A percentile compares a stretch with the other conserved stretches of the same genome.
phyloP scores from a whole-genome alignment of 1,140 invertebrate species.

The Lethocerus indicus region DNA sequence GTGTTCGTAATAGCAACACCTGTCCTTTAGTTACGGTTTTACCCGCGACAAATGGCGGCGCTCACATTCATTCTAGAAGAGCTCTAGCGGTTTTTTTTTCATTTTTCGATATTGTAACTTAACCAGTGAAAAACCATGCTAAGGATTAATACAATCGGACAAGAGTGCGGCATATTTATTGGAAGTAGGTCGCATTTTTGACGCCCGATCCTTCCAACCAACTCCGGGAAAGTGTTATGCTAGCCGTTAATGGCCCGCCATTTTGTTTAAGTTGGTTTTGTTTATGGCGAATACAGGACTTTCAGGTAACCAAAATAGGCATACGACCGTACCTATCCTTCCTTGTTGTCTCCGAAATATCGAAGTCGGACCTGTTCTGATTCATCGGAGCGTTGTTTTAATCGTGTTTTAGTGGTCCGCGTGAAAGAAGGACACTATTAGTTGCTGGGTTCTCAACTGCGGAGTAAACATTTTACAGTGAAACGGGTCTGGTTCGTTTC shows the following conservation, averaged over 20 bases:
- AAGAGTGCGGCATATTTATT: neutral
- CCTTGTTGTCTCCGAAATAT: too few relatives aligned
- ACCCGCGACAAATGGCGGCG: neutral
- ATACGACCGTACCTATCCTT: too few relatives aligned
- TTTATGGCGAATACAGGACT: constrained; percentile 2
- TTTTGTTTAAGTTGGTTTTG: constrained; percentile 5
- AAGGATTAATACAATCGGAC: neutral
- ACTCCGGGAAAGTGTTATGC: too few relatives aligned
- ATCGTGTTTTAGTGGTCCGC: too few relatives aligned
- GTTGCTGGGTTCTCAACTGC: too few relatives aligned
- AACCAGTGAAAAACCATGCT: neutral
- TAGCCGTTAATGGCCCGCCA: constrained; percentile 2
- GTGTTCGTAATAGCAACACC: neutral
- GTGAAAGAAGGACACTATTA: too few relatives aligned
- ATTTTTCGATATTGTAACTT: neutral
- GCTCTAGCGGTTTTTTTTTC: neutral
- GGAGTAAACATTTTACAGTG: too few relatives aligned
- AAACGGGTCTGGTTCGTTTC: too few relatives aligned
- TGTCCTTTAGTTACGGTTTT: neutral
- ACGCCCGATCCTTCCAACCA: too few relatives aligned
- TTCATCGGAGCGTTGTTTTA: too few relatives aligned
- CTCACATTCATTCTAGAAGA: neutral
- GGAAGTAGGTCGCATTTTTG: neutral
- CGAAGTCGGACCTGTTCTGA: too few relatives aligned
- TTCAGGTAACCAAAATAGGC: constrained; percentile 1